Base-by-base conservation (phyloP, 2,797 vertebrate species). In the Anguilla pacifica region DNA sequence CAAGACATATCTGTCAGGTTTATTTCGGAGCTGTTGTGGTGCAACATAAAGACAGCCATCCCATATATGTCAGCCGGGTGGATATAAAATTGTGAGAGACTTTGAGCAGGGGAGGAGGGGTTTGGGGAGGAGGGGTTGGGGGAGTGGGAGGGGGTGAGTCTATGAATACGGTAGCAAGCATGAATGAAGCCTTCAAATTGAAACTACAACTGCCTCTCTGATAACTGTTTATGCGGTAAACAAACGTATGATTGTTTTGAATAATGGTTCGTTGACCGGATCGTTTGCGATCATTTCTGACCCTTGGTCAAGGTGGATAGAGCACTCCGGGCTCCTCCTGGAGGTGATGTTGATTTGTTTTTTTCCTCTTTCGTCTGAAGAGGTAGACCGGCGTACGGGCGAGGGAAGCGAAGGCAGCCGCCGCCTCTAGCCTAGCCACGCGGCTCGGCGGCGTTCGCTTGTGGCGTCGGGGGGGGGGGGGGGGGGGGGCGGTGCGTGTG, bases 281-380 rank as follows among this genome's bases (percentile, higher is more conserved):
- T 55, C 10, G 46, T 86, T n/a, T 74, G 67, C 53, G 19, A 53
- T 86, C 49, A 19, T 77, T 84, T 86, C 85, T 72, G 31, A 77
- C 46, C 25, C 70, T 86, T 25, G 19, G 19, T 22, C 4, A 64
- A 3, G 19, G 61, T 0, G 19, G 15, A 17, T 57, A 57, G 61
- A n/a, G 25, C 61, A 10, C 10, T 70, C 64, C 0, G n/a, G 22
- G 31, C 17, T 77, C 22, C 39, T 82, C 25, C 43, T 61, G 19
- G 49, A n/a, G 82, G 22, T n/a, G 82, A 0, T 55, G 82, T 11
- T 3, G 46, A 5, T 91, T 92, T 93, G 90, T n/a, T 91, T 93
- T 94, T 90, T 94, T 90, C 93, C 92, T 90, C 90, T 92, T 91
- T 91, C 90, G 6, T 90, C 89, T 4, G 11, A 74, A 74, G 28